A percentile compares a stretch with the other conserved stretches of the same genome.
Evolutionary conservation across 1,140 invertebrate species (phyloP).

Genomic region (Antheraea pernyi): DNA sequence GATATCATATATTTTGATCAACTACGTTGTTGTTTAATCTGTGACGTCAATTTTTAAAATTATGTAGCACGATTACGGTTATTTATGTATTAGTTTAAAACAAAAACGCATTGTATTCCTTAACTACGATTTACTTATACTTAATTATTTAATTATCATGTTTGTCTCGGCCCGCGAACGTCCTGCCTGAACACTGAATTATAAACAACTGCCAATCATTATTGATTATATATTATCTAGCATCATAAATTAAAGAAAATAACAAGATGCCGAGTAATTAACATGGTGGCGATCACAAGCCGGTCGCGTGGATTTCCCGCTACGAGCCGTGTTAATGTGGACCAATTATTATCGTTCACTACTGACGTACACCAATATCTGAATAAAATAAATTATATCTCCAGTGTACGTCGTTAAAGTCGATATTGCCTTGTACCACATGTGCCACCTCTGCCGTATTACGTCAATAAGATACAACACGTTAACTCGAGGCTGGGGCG

Average conservation of each 20-base stretch:
- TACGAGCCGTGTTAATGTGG: slow-evolving; percentile 69
- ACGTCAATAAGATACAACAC: slow-evolving; percentile 75
- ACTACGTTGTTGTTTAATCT: not conserved
- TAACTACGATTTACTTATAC: not conserved
- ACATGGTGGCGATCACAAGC: slow-evolving; percentile 66
- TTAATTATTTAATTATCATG: not conserved
- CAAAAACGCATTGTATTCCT: not conserved
- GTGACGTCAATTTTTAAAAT: not conserved
- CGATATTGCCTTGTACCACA: slow-evolving; percentile 46
- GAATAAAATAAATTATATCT: slow-evolving; percentile 40
- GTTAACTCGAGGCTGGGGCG: slow-evolving; percentile 66
- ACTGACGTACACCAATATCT: slow-evolving; percentile 54
- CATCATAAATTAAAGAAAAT: slow-evolving; percentile 55
- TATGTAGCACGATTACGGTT: not conserved
- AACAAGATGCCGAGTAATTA: slow-evolving; percentile 66
- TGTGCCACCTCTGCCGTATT: slow-evolving; percentile 64
- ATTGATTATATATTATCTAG: slow-evolving; percentile 30
- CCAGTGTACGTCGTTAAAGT: slow-evolving; percentile 41
- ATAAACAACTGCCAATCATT: slow-evolving; percentile 11
- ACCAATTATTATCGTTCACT: slow-evolving; percentile 73
- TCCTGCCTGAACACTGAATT: not conserved
- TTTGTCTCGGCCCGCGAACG: not conserved
- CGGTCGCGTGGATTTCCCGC: slow-evolving; percentile 75
- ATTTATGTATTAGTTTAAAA: too few relatives aligned
- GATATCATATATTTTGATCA: not conserved